Percentiles rank a stretch among this genome's conserved stretches.
These are phyloP conservation scores for Bombus waltoni DNA, from an alignment of 1,140 invertebrate genomes.

Conservation along the genomic window DNA sequence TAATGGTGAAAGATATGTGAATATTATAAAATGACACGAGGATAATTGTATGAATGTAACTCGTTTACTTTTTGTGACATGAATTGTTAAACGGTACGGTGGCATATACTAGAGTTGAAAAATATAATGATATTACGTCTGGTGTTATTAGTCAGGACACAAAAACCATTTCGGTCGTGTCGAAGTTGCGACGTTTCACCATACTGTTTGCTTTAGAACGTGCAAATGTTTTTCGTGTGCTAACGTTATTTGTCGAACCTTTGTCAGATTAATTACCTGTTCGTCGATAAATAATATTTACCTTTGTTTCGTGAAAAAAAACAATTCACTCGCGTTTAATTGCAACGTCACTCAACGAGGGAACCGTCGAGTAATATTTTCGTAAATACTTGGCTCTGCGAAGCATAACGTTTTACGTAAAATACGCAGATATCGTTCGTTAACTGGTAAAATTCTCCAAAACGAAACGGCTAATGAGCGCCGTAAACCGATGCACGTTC, in stretches of 20 bases:
- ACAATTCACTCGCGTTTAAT: slow-evolving; percentile 40
- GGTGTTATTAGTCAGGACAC: background rate
- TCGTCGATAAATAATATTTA: slow-evolving; percentile 46
- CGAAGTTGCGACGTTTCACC: slow-evolving; percentile 10
- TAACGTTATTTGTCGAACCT: slow-evolving; percentile 26
- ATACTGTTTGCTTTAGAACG: slow-evolving; percentile 30
- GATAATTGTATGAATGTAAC: background rate
- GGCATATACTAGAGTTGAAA: background rate
- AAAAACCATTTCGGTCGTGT: background rate
- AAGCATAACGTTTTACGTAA: background rate
- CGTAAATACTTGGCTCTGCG: slow-evolving; percentile 12
- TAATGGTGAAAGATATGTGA: background rate
- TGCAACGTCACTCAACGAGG: slow-evolving; percentile 33
- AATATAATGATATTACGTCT: background rate
- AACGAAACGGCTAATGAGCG: slow-evolving; percentile 21
- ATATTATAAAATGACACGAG: background rate
- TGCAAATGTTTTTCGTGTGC: slow-evolving; percentile 36
- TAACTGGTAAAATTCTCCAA: slow-evolving; percentile 25
- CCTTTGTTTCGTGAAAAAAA: slow-evolving; percentile 31
- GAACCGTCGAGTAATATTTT: slow-evolving; percentile 26
- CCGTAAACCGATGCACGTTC: background rate
- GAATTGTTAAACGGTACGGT: background rate
- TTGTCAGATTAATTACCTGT: slow-evolving; percentile 46
- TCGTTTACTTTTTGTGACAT: too few species aligned
- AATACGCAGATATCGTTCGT: slow-evolving; percentile 4